phyloP scores from a whole-genome alignment of 1,140 invertebrate genomes.

The Bombus turneri region DNA sequence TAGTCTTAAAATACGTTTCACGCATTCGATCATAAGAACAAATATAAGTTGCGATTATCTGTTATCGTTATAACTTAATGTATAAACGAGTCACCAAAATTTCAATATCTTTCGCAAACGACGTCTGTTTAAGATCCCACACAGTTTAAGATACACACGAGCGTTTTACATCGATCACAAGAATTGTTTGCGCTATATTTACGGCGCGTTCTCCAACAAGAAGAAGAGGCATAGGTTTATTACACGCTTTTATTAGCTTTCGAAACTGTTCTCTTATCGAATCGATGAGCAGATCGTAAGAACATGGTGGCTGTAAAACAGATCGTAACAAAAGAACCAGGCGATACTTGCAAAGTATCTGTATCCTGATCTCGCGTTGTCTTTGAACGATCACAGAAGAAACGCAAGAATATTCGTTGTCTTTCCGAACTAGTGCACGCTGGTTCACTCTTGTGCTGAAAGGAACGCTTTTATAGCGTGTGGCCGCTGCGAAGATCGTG shows the following conservation, averaged over 20 bases:
- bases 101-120: not conserved
- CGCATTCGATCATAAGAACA: too few species aligned
- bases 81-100: not conserved
- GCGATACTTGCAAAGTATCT: not conserved
- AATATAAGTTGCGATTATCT: too few species aligned
- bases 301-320: conserved; percentile 17
- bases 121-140: not conserved
- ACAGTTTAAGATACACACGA: too few species aligned
- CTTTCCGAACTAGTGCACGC: not conserved
- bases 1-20: too few species aligned
- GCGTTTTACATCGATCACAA: not conserved
- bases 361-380: not conserved
- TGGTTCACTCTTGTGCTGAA: not conserved
- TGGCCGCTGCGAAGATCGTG: not conserved
- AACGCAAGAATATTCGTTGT: conserved; percentile 22
- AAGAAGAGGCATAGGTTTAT: not conserved
- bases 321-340: conserved; percentile 13
- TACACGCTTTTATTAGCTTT: conserved; percentile 3
- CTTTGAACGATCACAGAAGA: not conserved
- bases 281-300: not conserved
- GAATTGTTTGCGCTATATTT: conserved; percentile 27
- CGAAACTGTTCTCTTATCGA: not conserved
- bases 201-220: not conserved
- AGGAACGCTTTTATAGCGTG: not conserved
- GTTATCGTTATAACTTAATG: too few species aligned